Base-by-base conservation (phyloP, 2,888 invertebrate species). In the Dorcus hopei region DNA sequence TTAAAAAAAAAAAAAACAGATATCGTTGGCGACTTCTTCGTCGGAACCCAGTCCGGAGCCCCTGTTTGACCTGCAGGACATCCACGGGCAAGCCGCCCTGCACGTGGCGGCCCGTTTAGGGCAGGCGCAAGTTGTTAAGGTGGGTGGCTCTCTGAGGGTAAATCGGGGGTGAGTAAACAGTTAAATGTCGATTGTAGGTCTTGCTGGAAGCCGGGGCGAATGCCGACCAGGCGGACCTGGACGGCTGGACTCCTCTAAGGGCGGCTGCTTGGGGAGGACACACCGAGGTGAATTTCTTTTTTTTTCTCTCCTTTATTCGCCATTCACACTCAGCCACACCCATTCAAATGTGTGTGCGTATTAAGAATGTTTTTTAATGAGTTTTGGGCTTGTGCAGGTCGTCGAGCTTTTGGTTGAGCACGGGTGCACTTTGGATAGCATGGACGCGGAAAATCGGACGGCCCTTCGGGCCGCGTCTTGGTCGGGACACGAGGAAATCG, bases 191-290 rank as follows among this genome's bases (percentile, higher is more conserved):
- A 55, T 64, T 69, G 39, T 60, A 79, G 77, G 75, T 79, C 7
- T 71, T 85, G 55, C 68, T 85, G 56, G 82, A 83, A 59, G 83
- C 85, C 9, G 87, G 87, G 14, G 87, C 89, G 2, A 85, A 86
- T 72, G 86, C 88, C 1, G 89, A 91, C 78, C 89, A 89, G 71
- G 88, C 90, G 6, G 90, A 91, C 77, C 83, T 85, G 51, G 94
- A 94, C 72, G 94, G 94, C 38, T 95, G 94, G 96, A 93, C 93
- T 38, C 91, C 94, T 9, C 80, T 95, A 49, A 81, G 96, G 56
- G 95, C 96, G 3, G 95, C 96, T 16, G 95, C 96, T 9, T 97
- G 96, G 96, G 96, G 95, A 49, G 97, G 97, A 1, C 96, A 97
- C 72, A 90, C 90, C 1, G 90, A 92, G 81, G 88, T 87, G 73